phyloP scores from a whole-genome alignment of 2,797 vertebrate species.

The Ispidina picta region DNA sequence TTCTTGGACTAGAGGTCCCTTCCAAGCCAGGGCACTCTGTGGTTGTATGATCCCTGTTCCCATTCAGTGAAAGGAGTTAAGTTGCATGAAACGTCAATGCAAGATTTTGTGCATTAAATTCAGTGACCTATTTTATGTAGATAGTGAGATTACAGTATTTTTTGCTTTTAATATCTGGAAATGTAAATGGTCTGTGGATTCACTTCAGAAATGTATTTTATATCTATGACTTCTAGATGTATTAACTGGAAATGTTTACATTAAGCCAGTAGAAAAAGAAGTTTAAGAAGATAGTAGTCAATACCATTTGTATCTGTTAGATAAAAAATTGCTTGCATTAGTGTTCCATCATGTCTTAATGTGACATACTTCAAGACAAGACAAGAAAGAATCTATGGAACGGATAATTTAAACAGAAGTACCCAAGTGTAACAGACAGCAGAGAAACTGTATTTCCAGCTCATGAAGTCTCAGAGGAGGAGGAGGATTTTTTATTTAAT shows the following conservation, averaged over 20 bases:
- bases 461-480: conserved; percentile 13
- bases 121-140: not conserved
- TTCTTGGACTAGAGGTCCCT: too few relatives aligned
- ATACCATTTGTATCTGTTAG: conserved; percentile 36
- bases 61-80: not conserved
- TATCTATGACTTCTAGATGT: not conserved
- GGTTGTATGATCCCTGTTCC: not conserved
- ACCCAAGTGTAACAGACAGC: conserved; percentile 32
- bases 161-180: conserved; percentile 1
- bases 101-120: not conserved
- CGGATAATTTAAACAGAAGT: conserved; percentile 42
- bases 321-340: conserved; percentile 32
- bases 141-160: not conserved
- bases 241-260: conserved; percentile 37
- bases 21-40: too few relatives aligned
- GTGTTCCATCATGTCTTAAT: conserved; percentile 18
- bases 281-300: conserved; percentile 8
- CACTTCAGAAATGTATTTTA: not conserved
- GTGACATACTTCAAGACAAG: conserved; percentile 42
- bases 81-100: not conserved
- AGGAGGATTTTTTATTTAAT: not conserved
- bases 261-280: conserved; percentile 4
- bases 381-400: conserved; percentile 19
- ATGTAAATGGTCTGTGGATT: not conserved
- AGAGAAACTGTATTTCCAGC: conserved; percentile 13